Base-by-base conservation (phyloP, 2,797 vertebrate species). In the Cirrhinus mrigala region DNA sequence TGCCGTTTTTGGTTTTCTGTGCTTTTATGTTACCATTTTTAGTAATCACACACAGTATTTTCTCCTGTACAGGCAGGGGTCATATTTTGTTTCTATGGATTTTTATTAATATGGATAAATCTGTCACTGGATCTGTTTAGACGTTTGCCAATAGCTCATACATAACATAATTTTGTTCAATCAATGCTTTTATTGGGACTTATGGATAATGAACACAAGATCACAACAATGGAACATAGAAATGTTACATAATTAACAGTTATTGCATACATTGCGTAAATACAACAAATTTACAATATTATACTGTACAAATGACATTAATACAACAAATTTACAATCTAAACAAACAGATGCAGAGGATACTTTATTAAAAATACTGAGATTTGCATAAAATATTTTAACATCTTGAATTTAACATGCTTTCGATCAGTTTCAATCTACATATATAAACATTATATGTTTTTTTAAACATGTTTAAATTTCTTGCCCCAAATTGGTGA, bases 201-300 rank as follows among this genome's bases (percentile, higher is more conserved):
- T 52, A 40, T 75, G 22, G 4, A 64, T 29, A 46, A 62, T 48
- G 52, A 76, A 52, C 46, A 24, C 18, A 62, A 46, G 33, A 82
- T 74, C 7, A 75, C 10, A 24, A 37, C 29, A 20, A 83, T 33
- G 3, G 29, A 74, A 48, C 12, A 74, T 62, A 16, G 9, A 62
- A 33, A 82, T 50, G 18, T 40, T 37, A 46, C 20, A 48, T 18
- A 73, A 60, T 62, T 50, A 50, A 48, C 24, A 11, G 37, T 33
- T 62, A 52, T 14, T 24, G 22, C 2, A 74, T 60, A 71, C 20
- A 48, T 46, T 24, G 7, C 14, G 24, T 71, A 44, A 60, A 78
- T 60, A 79, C 58, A 79, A 79, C 16, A 48, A 27, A 64, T 79
- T 12, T 64, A 79, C 77, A 48, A 48, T 8, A 74, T 46, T 0